phyloP scores from a whole-genome alignment of 2,113 vertebrate genomes.

The Pseudolaguvia tuberculata region DNA sequence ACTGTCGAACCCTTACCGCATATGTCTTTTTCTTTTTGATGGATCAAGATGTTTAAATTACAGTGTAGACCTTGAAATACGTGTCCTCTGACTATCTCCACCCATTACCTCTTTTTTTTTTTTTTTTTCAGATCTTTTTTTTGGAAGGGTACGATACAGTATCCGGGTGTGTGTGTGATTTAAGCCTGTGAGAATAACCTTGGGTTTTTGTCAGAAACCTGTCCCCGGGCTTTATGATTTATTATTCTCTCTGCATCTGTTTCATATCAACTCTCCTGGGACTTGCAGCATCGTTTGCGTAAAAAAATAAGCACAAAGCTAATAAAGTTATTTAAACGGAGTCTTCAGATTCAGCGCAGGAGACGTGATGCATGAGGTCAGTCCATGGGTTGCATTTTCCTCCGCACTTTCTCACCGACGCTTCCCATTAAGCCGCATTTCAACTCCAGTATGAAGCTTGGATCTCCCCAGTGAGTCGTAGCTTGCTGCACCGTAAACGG shows the following conservation, averaged over 20 bases:
- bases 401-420: background rate
- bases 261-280: background rate
- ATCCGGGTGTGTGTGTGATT: background rate
- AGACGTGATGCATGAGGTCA: conserved; percentile 10
- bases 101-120: conserved; percentile 4
- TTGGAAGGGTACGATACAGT: background rate
- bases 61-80: conserved; percentile 35
- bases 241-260: background rate
- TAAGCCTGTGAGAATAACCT: background rate
- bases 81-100: conserved; percentile 26
- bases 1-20: conserved; percentile 3
- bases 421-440: background rate
- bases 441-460: background rate
- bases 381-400: background rate
- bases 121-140: background rate
- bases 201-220: background rate
- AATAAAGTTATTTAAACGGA: conserved; percentile 9
- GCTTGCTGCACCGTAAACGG: background rate
- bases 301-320: conserved; percentile 15
- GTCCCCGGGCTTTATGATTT: background rate
- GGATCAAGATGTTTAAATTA: conserved; percentile 43
- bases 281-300: background rate
- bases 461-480: conserved; percentile 15
- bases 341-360: conserved; percentile 2
- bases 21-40: conserved; percentile 26